Conservation (phyloP, 2,113 vertebrate species). For the Mobula hypostoma region DNA sequence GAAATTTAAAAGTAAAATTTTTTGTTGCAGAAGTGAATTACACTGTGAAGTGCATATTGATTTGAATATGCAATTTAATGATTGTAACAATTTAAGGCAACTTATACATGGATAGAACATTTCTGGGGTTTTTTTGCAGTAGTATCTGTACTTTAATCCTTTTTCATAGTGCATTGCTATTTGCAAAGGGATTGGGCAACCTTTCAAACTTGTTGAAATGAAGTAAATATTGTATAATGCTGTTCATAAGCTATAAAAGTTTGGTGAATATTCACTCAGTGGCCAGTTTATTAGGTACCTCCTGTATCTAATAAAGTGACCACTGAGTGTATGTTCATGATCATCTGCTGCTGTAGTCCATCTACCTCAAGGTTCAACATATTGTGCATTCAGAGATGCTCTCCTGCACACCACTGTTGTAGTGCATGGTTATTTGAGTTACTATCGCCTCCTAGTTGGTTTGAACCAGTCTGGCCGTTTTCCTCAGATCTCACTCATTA, state of each 20-base stretch:
- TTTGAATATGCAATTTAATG: not conserved
- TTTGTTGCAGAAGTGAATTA: not conserved
- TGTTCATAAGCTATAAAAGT: not conserved
- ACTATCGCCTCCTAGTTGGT: too few species aligned
- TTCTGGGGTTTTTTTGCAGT: not conserved
- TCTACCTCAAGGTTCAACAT: too few species aligned
- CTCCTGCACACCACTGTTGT: too few species aligned
- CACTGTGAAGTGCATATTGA: not conserved
- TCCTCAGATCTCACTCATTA: too few species aligned
- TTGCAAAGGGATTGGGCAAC: not conserved
- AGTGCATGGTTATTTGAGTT: too few species aligned
- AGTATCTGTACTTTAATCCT: not conserved
- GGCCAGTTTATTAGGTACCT: too few species aligned
- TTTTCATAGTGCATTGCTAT: not conserved
- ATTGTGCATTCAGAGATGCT: too few species aligned
- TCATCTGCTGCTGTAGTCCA: too few species aligned
- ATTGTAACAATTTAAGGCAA: not conserved
- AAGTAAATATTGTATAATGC: not conserved
- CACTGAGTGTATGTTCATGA: too few species aligned
- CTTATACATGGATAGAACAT: not conserved
- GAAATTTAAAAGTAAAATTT: not conserved
- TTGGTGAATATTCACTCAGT: too few species aligned
- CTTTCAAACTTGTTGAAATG: not conserved
- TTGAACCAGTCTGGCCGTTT: too few species aligned
- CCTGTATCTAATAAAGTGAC: too few species aligned